Evolutionary conservation across 2,113 vertebrate species (phyloP), one percentile per base, ranked within the genome.

Genomic region (Opisthocomus hoazin): DNA sequence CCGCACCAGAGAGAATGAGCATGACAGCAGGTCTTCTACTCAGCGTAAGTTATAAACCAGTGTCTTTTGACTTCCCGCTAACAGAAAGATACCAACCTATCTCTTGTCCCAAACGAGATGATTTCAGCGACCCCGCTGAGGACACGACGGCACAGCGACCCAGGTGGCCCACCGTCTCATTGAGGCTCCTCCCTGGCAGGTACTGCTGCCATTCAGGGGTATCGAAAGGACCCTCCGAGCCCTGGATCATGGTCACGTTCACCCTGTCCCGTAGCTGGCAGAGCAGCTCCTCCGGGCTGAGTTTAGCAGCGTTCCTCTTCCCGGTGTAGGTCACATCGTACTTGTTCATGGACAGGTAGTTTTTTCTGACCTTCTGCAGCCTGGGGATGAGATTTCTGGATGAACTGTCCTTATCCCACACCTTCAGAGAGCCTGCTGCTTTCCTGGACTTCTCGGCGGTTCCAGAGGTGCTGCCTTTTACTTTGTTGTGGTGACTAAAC

Each of bases 101-200:
- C 96, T 98, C 98, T 75, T 19, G 83, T 80, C 98, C 98, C 70
- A 99, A 65, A n/a, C 9, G 93, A 61, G 98, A 98, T 53, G 93
- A 96, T 68, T 97, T 98, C 92, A 99, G 87, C 76, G 98, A 98
- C 73, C 98, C 98, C 3, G 98, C 98, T n/a, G 98, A 98, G 22
- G 98, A 98, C 51, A 99, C 98, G 0, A 98, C 98, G 53, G 98
- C 98, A 87, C 98, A 99, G 22, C 11, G 97, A 73, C 81, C 95
- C 89, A 98, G 96, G 1, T 29, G 94, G 32, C 98, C 98, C 36
- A 97, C 92, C 27, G 94, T 94, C 73, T 96, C 97, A 71, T 87
- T 95, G 85, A 98, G 58, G 71, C 95, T 97, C 58, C 96, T 97
- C 64, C 45, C 90, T 51, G 98, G 98, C 63, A 99, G 93, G 87